Conservation (phyloP, 2,113 vertebrate species). For the Stomatorhinus ivindoensis region DNA sequence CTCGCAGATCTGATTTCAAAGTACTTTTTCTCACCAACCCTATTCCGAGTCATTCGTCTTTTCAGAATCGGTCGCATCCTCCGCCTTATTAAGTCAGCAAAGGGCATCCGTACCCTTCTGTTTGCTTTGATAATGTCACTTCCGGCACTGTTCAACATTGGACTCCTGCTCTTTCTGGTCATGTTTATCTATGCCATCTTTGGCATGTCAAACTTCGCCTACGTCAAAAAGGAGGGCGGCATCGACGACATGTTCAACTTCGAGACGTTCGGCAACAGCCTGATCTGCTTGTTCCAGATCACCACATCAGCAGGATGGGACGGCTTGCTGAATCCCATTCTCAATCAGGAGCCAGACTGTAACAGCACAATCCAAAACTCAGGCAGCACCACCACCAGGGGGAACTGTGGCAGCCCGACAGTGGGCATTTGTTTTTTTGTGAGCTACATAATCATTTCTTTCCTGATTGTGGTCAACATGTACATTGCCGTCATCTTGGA, state of each 20-base stretch:
- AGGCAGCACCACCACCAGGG: conserved; percentile 66
- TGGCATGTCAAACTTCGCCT: conserved; percentile 95
- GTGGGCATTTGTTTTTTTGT: conserved; percentile 91
- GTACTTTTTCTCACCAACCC: conserved; percentile 82
- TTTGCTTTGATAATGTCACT: conserved; percentile 98
- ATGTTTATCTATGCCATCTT: conserved; percentile 98
- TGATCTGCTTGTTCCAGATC: conserved; percentile 93
- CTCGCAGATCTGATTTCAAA: conserved; percentile 86
- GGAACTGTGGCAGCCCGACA: conserved; percentile 83
- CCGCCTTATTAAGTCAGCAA: conserved; percentile 90
- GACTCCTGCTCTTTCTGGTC: conserved; percentile 87
- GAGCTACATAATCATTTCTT: conserved; percentile 96
- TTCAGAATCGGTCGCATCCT: conserved; percentile 91
- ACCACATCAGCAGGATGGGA: conserved; percentile 92
- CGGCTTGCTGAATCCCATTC: conserved; percentile 70
- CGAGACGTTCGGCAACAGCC: conserved; percentile 89
- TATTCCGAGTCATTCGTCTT: conserved; percentile 88
- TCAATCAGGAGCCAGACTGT: conserved; percentile 84
- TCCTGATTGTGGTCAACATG: conserved; percentile 97
- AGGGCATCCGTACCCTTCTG: conserved; percentile 90
- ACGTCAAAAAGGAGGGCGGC: conserved; percentile 78
- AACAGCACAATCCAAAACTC: conserved; percentile 72
- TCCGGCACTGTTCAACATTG: conserved; percentile 92
- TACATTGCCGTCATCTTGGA: conserved; percentile 97
- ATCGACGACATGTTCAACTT: conserved; percentile 97